These are phyloP conservation scores for Poeciliopsis prolifica DNA, from an alignment of 2,113 vertebrate genomes.

Conservation along the genomic window DNA sequence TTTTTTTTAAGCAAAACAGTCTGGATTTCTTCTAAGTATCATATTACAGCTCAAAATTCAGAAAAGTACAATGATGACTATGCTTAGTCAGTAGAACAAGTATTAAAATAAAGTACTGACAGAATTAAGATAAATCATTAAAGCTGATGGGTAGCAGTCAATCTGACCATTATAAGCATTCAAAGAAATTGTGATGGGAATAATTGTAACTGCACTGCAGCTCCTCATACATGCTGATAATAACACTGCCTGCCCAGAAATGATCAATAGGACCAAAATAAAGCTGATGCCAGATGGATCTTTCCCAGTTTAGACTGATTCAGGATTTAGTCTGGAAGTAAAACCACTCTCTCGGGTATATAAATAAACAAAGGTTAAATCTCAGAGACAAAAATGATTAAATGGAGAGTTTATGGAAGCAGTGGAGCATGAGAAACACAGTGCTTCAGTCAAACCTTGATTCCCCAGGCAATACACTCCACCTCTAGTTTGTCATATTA, in stretches of 20 bases:
- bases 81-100: neutral
- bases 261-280: neutral
- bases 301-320: neutral
- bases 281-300: neutral
- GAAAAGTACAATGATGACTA: neutral
- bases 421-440: conserved; percentile 27
- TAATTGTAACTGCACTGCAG: no score
- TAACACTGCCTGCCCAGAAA: no score
- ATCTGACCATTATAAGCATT: no score
- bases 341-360: neutral
- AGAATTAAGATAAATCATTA: neutral
- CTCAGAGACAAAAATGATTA: conserved; percentile 35
- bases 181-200: no score
- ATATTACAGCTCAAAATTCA: neutral
- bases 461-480: conserved; percentile 38
- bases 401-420: conserved; percentile 46
- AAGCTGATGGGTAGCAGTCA: neutral
- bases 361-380: conserved; percentile 12
- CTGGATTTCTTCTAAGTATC: neutral
- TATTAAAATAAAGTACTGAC: neutral
- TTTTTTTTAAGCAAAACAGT: no score
- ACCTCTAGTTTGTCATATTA: conserved; percentile 46
- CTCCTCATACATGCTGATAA: no score
- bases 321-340: neutral
- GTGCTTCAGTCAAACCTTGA: conserved; percentile 42